These are phyloP conservation scores for Eurypyga helias DNA, from an alignment of 2,113 vertebrate genomes.

Conservation along the genomic window DNA sequence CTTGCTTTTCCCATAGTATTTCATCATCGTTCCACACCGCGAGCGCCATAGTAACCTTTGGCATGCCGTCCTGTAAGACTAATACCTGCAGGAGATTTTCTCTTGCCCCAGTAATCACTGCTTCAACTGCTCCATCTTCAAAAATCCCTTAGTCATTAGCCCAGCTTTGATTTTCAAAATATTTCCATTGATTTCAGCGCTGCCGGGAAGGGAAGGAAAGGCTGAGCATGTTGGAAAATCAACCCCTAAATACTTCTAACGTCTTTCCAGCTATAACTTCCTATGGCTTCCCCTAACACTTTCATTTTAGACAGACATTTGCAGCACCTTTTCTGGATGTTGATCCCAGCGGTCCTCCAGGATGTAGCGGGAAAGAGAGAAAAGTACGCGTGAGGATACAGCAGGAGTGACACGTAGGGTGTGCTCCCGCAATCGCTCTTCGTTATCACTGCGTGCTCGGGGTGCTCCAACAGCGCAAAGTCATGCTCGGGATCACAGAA, in stretches of 20 bases:
- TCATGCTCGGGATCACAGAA: background rate
- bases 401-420: accelerated
- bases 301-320: background rate
- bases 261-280: background rate
- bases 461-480: background rate
- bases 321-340: background rate
- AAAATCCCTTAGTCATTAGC: constrained; percentile 27
- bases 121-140: constrained; percentile 41
- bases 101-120: constrained; percentile 57
- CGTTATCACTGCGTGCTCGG: accelerated
- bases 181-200: background rate
- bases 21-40: constrained; percentile 72
- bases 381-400: background rate
- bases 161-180: constrained; percentile 4
- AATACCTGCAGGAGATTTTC: constrained; percentile 77
- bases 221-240: background rate
- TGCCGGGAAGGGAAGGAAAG: background rate
- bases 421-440: background rate
- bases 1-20: constrained; percentile 75
- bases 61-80: constrained; percentile 56
- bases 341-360: background rate
- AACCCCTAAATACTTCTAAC: background rate
- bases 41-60: constrained; percentile 64
- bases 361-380: background rate
- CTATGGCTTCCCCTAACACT: background rate